phyloP scores from a whole-genome alignment of 2,113 vertebrate genomes.

The Phyllostomus hastatus region DNA sequence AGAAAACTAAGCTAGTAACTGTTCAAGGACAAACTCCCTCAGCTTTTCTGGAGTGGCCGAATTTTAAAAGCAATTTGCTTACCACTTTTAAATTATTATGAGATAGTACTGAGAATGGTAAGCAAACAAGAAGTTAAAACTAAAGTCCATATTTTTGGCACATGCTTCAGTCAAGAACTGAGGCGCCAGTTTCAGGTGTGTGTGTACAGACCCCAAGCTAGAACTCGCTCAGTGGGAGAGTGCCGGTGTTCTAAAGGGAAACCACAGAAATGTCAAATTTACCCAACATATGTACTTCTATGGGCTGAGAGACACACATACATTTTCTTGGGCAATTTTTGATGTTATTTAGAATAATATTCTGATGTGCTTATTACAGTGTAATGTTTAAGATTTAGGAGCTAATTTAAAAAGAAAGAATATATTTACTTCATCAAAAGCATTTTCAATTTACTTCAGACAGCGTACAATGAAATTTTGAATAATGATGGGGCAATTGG shows the following conservation, averaged over 20 bases:
- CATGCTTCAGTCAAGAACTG: background rate
- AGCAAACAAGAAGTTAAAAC: background rate
- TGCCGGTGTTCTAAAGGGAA: background rate
- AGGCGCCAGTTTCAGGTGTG: background rate
- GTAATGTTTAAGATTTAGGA: background rate
- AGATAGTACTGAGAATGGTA: background rate
- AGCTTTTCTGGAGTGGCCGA: background rate
- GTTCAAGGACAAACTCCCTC: background rate
- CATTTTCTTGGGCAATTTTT: background rate
- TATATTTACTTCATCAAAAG: background rate
- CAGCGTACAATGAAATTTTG: background rate
- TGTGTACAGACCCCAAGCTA: background rate
- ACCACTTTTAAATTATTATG: background rate
- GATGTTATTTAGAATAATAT: conserved; percentile 14
- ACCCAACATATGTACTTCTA: background rate
- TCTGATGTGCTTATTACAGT: background rate
- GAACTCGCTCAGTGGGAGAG: background rate
- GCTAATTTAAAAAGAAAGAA: conserved; percentile 6
- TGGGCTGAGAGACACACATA: background rate
- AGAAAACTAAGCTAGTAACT: background rate
- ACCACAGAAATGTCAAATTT: background rate
- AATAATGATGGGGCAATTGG: background rate
- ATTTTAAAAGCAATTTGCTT: background rate
- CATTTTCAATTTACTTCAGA: background rate
- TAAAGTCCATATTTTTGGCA: background rate